Conservation (phyloP, 2,888 invertebrate species). For the Chydorus sphaericus region DNA sequence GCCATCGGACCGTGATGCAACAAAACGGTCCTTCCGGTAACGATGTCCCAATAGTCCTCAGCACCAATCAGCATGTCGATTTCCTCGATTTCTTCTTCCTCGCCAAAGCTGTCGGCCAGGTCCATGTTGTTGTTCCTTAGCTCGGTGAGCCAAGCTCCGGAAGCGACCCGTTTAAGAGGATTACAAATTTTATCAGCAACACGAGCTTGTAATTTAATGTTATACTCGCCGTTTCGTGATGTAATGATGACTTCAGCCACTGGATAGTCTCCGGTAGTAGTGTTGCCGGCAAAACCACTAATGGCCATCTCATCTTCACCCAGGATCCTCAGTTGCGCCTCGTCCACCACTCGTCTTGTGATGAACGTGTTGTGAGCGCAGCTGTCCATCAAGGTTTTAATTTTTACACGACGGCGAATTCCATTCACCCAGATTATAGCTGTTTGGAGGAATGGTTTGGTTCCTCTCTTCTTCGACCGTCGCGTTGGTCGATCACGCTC, state of each 20-base stretch:
- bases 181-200: neutral
- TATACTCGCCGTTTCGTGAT: too few relatives aligned
- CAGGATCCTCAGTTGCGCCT: neutral
- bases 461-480: neutral
- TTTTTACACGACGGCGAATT: neutral
- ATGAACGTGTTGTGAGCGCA: constrained; percentile 6
- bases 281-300: too few relatives aligned
- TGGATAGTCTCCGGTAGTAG: too few relatives aligned
- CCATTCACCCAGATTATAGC: neutral
- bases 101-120: neutral
- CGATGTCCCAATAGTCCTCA: neutral
- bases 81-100: too few relatives aligned
- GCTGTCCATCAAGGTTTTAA: neutral
- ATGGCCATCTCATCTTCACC: too few relatives aligned
- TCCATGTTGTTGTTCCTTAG: neutral
- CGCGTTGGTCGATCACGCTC: too few relatives aligned
- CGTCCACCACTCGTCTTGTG: neutral
- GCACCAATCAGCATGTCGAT: constrained; percentile 5
- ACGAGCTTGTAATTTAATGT: neutral
- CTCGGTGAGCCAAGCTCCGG: neutral
- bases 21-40: neutral
- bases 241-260: too few relatives aligned
- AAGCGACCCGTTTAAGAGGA: neutral
- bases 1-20: neutral
- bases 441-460: neutral